Conservation (phyloP, 2,113 vertebrate species). For the Climacteris rufus region DNA sequence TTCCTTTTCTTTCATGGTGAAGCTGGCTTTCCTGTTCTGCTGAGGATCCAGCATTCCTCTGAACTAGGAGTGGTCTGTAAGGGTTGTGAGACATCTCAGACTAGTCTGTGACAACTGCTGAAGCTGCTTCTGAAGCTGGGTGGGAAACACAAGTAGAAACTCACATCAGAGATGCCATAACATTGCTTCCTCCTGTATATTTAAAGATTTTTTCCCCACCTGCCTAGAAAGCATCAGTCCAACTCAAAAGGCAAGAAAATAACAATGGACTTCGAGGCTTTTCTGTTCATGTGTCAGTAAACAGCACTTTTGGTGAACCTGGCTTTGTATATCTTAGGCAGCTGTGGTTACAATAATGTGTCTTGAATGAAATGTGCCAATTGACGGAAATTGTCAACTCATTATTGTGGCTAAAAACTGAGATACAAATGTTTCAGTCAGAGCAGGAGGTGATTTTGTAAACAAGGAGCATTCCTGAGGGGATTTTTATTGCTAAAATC, state of each 20-base stretch:
- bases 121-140: background rate
- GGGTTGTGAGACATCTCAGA: conserved; percentile 28
- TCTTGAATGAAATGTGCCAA: conserved; percentile 70
- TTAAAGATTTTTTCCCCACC: conserved; percentile 63
- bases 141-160: background rate
- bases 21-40: background rate
- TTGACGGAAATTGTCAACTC: conserved; percentile 68
- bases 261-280: conserved; percentile 61
- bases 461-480: conserved; percentile 36
- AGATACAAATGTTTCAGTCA: conserved; percentile 23
- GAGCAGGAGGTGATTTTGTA: conserved; percentile 34
- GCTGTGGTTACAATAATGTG: conserved; percentile 62
- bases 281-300: conserved; percentile 63
- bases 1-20: conserved; percentile 14
- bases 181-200: conserved; percentile 44
- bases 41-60: conserved; percentile 69
- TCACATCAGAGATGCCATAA: conserved; percentile 6
- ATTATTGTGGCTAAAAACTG: conserved; percentile 63
- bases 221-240: conserved; percentile 57
- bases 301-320: conserved; percentile 21
- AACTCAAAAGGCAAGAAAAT: conserved; percentile 60
- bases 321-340: conserved; percentile 43
- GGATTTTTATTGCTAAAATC: conserved; percentile 25
- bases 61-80: conserved; percentile 26
- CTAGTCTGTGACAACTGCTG: background rate